Conservation (phyloP, 2,113 vertebrate species). For the Lutjanus erythropterus region DNA sequence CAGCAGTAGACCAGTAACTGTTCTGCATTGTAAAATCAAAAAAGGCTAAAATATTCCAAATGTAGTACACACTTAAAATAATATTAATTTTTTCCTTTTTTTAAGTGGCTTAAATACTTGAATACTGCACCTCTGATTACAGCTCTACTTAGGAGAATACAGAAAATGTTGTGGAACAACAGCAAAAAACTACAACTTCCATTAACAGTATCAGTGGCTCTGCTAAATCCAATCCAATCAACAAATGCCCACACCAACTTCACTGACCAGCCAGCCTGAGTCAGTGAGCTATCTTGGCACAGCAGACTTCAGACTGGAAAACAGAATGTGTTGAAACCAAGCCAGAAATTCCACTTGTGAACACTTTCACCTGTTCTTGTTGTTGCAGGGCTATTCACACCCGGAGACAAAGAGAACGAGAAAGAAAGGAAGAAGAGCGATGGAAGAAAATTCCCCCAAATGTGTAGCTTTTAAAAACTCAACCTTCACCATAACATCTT, state of each 20-base stretch:
- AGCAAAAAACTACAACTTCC: neutral
- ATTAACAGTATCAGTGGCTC: slow-evolving; percentile 2
- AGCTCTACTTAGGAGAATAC: neutral
- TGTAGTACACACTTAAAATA: too few relatives aligned
- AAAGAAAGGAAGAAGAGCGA: neutral
- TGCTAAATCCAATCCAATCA: slow-evolving; percentile 22
- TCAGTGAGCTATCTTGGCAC: slow-evolving; percentile 40
- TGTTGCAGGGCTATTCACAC: slow-evolving; percentile 51
- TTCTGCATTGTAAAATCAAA: too few relatives aligned
- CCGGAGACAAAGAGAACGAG: slow-evolving; percentile 13
- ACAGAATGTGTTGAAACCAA: slow-evolving; percentile 67
- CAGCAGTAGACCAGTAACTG: too few relatives aligned
- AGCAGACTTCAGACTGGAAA: slow-evolving; percentile 47
- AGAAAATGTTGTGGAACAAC: neutral
- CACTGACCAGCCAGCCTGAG: slow-evolving; percentile 10
- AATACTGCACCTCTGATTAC: neutral
- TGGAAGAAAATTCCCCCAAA: neutral
- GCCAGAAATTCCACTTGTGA: slow-evolving; percentile 79
- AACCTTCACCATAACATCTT: neutral
- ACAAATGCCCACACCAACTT: slow-evolving; percentile 9
- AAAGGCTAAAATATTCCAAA: too few relatives aligned
- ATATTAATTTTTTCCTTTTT: too few relatives aligned
- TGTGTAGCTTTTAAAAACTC: neutral
- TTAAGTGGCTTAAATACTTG: too few relatives aligned
- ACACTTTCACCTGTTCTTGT: slow-evolving; percentile 76